Evolutionary conservation across 2,888 invertebrate species (phyloP).

Genomic region (Iphiclides podalirius): DNA sequence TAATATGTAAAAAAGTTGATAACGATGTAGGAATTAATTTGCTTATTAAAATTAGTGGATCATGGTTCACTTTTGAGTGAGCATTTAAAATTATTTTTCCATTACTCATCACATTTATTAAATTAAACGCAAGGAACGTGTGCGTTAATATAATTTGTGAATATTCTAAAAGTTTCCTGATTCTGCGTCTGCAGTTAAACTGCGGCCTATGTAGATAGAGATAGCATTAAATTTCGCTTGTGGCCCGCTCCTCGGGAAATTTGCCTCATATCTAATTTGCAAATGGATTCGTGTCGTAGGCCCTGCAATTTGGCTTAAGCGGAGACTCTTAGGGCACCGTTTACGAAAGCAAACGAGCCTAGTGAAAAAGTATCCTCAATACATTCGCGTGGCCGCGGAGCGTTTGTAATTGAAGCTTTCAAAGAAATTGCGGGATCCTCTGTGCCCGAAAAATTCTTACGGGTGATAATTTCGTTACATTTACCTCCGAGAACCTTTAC

Average conservation of each 20-base stretch:
- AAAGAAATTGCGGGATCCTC: conserved; percentile 9
- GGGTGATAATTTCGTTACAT: not conserved
- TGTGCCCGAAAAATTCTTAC: not conserved
- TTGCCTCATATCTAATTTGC: conserved; percentile 65
- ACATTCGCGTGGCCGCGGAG: conserved; percentile 25
- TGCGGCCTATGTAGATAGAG: conserved; percentile 16
- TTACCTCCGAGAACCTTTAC: not conserved
- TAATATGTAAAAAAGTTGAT: too few species aligned
- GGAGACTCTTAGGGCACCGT: conserved; percentile 57
- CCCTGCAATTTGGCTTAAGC: conserved; percentile 71
- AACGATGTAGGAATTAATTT: too few species aligned
- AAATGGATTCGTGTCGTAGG: conserved; percentile 74
- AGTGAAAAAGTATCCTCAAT: conserved; percentile 43
- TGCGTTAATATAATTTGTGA: conserved; percentile 29
- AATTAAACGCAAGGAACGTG: conserved; percentile 27
- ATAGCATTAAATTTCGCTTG: conserved; percentile 25
- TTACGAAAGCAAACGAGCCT: conserved; percentile 45
- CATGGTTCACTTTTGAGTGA: conserved; percentile 1
- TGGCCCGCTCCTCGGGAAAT: conserved; percentile 21
- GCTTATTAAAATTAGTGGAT: too few species aligned
- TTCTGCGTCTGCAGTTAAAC: not conserved
- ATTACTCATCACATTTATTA: conserved; percentile 26
- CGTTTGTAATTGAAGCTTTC: conserved; percentile 24
- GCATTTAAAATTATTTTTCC: conserved; percentile 15
- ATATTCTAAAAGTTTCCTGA: conserved; percentile 22